Evolutionary conservation across 2,113 vertebrate genomes (phyloP), one percentile per base, ranked within the genome.

Genomic region (Carettochelys insculpta): DNA sequence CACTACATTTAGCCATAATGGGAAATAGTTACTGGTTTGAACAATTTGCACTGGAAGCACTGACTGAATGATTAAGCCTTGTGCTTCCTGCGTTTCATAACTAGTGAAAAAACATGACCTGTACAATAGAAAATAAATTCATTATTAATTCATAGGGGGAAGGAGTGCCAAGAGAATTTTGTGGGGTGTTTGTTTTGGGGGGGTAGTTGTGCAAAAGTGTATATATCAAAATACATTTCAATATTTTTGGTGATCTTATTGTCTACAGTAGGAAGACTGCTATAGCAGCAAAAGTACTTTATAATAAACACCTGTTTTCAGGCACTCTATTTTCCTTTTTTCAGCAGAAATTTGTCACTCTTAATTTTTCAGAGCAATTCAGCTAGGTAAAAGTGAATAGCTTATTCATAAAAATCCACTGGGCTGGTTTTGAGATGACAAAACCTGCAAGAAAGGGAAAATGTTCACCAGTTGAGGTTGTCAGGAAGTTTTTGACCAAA

Each of bases 1-100:
- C n/a, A 56, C 73, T 85, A 90, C 80, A 94, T 96, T 90, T 95
- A 81, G 96, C 95, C 88, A 94, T 92, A 92, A 96, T 92, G 65
- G 89, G 89, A 95, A 95, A 96, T 85, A 65, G 85, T 86, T 95
- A 95, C 25, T 73, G 56, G 56, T 92, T 89, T 95, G 87, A 94
- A 95, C 77, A 88, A 94, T 90, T 90, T 96, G 73, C 82, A 89
- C 85, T 89, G 77, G 86, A 94, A 92, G 53, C 47, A 91, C 86
- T 94, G 87, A 79, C 86, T 89, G 73, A 94, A 93, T 86, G 83
- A 95, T 89, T 83, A 93, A 82, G 95, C 34, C 34, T 53, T 79
- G 76, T 1, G 10, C 43, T 87, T 76, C 52, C 53, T 75, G 16
- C 47, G 82, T 92, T 90, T 53, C 71, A 77, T 38, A 16, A 48